These are phyloP conservation scores for Actias luna DNA, from an alignment of 2,888 invertebrate species.

Conservation along the genomic window DNA sequence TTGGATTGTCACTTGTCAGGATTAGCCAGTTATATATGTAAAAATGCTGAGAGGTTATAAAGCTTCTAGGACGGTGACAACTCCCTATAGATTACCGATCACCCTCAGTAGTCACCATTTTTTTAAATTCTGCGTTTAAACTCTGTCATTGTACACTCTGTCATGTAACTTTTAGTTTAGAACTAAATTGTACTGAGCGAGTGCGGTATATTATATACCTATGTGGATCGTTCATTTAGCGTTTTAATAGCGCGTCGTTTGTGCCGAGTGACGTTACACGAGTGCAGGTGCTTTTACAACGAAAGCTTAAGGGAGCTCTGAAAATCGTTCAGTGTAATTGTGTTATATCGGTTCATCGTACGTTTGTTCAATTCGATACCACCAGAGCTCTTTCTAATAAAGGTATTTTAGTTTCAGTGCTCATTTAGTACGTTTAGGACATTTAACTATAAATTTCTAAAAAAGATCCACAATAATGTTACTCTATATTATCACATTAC, in stretches of 20 bases:
- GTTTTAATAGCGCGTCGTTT: neutral
- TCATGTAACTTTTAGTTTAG: conserved; percentile 2
- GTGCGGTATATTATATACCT: too few relatives aligned
- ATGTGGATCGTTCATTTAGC: too few relatives aligned
- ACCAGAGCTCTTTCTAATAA: neutral
- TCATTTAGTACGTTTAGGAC: neutral
- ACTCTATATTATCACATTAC: neutral
- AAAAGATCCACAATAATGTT: neutral
- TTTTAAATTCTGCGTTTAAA: too few relatives aligned
- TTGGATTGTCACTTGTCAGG: too few relatives aligned
- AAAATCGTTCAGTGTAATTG: neutral
- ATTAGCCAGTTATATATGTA: too few relatives aligned
- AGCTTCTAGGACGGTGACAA: too few relatives aligned
- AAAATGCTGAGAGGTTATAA: too few relatives aligned
- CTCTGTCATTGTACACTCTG: neutral
- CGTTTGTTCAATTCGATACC: neutral
- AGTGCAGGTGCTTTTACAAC: neutral
- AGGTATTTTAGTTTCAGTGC: neutral
- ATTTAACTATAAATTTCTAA: too few relatives aligned
- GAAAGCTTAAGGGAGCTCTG: neutral
- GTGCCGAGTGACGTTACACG: neutral
- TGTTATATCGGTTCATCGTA: neutral
- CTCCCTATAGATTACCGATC: too few relatives aligned
- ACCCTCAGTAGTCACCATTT: too few relatives aligned
- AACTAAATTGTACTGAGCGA: conserved; percentile 1